These are phyloP conservation scores for Euleptes europaea DNA, from an alignment of 2,113 vertebrate genomes.

Conservation along the genomic window DNA sequence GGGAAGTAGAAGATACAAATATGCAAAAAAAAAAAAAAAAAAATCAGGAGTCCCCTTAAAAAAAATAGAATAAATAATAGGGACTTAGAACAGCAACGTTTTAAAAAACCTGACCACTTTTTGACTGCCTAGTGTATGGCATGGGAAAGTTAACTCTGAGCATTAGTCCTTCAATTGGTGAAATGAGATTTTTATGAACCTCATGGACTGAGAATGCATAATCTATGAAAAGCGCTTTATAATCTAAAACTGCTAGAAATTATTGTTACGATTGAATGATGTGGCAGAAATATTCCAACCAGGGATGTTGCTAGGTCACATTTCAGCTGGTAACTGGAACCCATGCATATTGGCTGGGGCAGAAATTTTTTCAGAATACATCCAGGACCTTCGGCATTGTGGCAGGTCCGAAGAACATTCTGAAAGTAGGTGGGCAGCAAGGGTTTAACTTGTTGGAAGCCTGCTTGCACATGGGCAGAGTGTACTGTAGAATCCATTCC, in stretches of 20 bases:
- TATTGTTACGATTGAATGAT: no score
- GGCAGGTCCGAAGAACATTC: not conserved
- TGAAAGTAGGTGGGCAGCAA: not conserved
- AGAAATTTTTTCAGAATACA: not conserved
- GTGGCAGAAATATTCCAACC: not conserved
- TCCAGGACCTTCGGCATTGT: no score
- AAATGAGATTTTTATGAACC: not conserved
- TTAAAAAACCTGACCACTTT: not conserved
- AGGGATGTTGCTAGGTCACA: not conserved
- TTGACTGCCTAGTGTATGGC: no score
- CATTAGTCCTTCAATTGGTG: not conserved
- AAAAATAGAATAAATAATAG: not conserved
- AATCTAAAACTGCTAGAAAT: not conserved
- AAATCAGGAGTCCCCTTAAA: constrained; percentile 17
- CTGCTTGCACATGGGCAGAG: not conserved
- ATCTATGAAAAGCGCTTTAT: not conserved
- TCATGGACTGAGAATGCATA: not conserved
- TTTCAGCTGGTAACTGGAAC: not conserved
- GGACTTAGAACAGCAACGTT: not conserved
- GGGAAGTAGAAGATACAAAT: not conserved
- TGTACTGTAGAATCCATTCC: not conserved
- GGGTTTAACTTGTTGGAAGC: not conserved
- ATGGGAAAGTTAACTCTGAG: no score
- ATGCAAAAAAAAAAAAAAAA: constrained; percentile 40
- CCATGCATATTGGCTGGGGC: not conserved